A percentile compares a stretch with the other conserved stretches of the same genome.
Conservation (phyloP, 2,113 vertebrate species). For the Eleginops maclovinus region DNA sequence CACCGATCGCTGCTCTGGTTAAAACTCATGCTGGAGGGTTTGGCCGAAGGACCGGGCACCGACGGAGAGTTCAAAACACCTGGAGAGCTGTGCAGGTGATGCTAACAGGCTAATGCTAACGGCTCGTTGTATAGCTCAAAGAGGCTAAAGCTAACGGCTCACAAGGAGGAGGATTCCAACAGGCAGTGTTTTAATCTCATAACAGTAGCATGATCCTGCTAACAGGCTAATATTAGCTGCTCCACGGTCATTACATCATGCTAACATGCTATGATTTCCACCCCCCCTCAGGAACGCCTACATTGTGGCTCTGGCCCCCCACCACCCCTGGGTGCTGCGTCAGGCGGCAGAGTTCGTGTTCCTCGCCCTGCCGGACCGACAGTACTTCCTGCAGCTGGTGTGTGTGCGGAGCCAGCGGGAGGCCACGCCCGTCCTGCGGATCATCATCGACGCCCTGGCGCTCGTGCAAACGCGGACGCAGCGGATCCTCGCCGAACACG, state of each 20-base stretch:
- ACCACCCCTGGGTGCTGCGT: constrained; percentile 87
- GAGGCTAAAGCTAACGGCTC: not conserved
- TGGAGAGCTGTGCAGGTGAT: constrained; percentile 72
- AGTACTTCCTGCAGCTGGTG: constrained; percentile 80
- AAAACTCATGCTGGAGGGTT: constrained; percentile 67
- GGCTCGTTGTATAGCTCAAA: too few species aligned
- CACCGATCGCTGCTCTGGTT: constrained; percentile 74
- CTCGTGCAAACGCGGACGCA: constrained; percentile 63
- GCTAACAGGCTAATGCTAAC: not conserved
- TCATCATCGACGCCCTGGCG: constrained; percentile 65
- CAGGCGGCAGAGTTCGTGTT: constrained; percentile 85
- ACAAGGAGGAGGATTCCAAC: not conserved
- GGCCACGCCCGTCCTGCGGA: constrained; percentile 70
- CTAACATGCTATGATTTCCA: not conserved
- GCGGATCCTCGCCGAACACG: constrained; percentile 49
- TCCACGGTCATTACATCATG: not conserved
- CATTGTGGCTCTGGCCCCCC: constrained; percentile 79
- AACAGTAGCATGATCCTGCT: not conserved
- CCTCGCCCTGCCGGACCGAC: constrained; percentile 81
- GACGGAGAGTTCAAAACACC: constrained; percentile 52
- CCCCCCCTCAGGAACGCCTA: constrained; percentile 81
- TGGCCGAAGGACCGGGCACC: constrained; percentile 48
- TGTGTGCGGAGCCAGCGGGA: constrained; percentile 71
- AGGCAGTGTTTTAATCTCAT: too few species aligned
- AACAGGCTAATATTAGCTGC: not conserved